Evolutionary conservation across 2,888 invertebrate species (phyloP).

Genomic region (Limenitis camilla): DNA sequence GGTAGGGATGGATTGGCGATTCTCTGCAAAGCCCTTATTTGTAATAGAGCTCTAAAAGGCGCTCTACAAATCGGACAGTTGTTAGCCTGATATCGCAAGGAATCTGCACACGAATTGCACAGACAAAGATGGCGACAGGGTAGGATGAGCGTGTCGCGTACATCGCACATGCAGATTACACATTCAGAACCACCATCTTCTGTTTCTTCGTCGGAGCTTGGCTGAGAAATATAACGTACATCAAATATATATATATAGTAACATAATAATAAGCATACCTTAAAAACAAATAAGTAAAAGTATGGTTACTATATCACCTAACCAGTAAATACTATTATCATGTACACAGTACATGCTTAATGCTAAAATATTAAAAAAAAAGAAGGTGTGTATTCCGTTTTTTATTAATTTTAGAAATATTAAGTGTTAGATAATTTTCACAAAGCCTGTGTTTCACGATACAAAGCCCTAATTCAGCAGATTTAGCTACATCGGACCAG

Average conservation of each 20-base stretch:
- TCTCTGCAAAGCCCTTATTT: slow-evolving; percentile 94
- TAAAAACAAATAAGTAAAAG: too few relatives aligned
- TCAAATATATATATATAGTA: not conserved
- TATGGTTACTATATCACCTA: too few relatives aligned
- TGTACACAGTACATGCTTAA: too few relatives aligned
- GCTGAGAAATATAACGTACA: slow-evolving; percentile 33
- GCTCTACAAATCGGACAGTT: slow-evolving; percentile 99
- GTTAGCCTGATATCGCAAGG: slow-evolving; percentile 96
- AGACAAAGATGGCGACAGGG: slow-evolving; percentile 99
- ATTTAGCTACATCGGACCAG: too few relatives aligned
- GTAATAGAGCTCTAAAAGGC: slow-evolving; percentile 97
- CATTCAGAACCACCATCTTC: slow-evolving; percentile 98
- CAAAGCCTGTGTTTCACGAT: too few relatives aligned
- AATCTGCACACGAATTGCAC: slow-evolving; percentile 98
- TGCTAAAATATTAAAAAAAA: too few relatives aligned
- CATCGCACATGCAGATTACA: slow-evolving; percentile 99
- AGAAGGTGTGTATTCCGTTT: too few relatives aligned
- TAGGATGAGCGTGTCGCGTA: slow-evolving; percentile 95
- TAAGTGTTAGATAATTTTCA: too few relatives aligned
- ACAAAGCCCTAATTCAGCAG: too few relatives aligned
- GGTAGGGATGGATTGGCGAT: slow-evolving; percentile 56
- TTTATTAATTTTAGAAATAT: too few relatives aligned
- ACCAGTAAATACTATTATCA: too few relatives aligned
- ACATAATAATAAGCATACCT: too few relatives aligned
- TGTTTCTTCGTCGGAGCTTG: slow-evolving; percentile 85